phyloP scores from a whole-genome alignment of 2,888 invertebrate genomes.

The Oxycera nigricornis region DNA sequence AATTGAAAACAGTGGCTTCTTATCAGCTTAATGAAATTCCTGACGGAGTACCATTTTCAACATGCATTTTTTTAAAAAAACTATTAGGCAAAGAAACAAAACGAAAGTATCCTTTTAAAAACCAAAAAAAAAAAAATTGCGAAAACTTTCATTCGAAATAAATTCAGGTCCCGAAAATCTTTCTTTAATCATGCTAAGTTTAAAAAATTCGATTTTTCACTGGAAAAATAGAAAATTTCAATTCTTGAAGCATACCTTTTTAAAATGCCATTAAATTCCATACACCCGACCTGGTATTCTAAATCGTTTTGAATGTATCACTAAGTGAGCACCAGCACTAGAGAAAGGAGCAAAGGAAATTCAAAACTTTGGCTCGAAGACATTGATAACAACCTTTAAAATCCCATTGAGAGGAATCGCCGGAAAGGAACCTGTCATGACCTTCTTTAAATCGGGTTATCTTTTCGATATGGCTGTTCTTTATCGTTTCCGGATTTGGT shows the following conservation, averaged over 20 bases:
- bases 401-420: slow-evolving; percentile 1
- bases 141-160: not conserved
- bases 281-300: slow-evolving; percentile 8
- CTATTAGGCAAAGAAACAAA: not conserved
- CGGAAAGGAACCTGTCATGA: slow-evolving; percentile 43
- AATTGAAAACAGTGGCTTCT: too few relatives aligned
- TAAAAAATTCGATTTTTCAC: not conserved
- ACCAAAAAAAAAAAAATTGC: not conserved
- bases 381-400: slow-evolving; percentile 43
- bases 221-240: not conserved
- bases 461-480: slow-evolving; percentile 44
- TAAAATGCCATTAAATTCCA: slow-evolving; percentile 23
- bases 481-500: slow-evolving; percentile 42
- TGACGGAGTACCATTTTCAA: too few relatives aligned
- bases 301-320: slow-evolving; percentile 37
- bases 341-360: not conserved
- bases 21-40: too few relatives aligned
- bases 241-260: slow-evolving; percentile 31
- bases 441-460: slow-evolving; percentile 47
- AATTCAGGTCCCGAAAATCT: not conserved
- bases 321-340: slow-evolving; percentile 1
- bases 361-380: slow-evolving; percentile 16
- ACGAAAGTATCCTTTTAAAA: not conserved
- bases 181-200: not conserved
- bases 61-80: too few relatives aligned